A percentile compares a stretch with the other conserved stretches of the same genome.
phyloP scores from a whole-genome alignment of 1,140 invertebrate species.

The Caenorhabditis briggsae region DNA sequence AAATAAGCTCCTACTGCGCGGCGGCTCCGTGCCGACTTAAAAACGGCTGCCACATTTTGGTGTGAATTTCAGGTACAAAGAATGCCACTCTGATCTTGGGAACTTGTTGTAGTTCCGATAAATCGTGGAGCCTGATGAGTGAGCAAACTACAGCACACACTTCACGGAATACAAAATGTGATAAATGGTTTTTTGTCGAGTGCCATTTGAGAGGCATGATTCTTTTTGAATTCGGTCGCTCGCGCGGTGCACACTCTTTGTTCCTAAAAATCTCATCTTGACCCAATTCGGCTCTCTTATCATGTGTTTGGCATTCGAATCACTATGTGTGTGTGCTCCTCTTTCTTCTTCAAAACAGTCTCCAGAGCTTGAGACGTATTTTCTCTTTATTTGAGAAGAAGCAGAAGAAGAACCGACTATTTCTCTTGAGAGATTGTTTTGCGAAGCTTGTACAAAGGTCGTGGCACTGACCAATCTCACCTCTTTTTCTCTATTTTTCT shows the following conservation, averaged over 20 bases:
- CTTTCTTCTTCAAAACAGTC: not conserved
- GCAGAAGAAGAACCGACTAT: not conserved
- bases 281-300: conserved; percentile 46
- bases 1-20: too few relatives aligned
- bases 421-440: conserved; percentile 46
- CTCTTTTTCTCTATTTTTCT: not conserved
- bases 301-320: conserved; percentile 51
- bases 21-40: too few relatives aligned
- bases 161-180: too few relatives aligned
- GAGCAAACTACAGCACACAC: too few relatives aligned
- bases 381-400: conserved; percentile 5
- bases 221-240: not conserved
- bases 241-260: not conserved
- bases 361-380: not conserved
- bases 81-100: not conserved
- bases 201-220: conserved; percentile 7
- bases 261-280: not conserved
- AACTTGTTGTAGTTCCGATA: conserved; percentile 1
- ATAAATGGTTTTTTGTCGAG: not conserved
- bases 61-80: not conserved
- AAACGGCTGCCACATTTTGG: too few relatives aligned
- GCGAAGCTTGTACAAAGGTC: conserved; percentile 54
- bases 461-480: conserved; percentile 45
- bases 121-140: too few relatives aligned
- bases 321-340: not conserved